Percentiles rank a stretch among this genome's conserved stretches.
Evolutionary conservation across 2,113 vertebrate genomes (phyloP).

Genomic region (Tiliqua scincoides): DNA sequence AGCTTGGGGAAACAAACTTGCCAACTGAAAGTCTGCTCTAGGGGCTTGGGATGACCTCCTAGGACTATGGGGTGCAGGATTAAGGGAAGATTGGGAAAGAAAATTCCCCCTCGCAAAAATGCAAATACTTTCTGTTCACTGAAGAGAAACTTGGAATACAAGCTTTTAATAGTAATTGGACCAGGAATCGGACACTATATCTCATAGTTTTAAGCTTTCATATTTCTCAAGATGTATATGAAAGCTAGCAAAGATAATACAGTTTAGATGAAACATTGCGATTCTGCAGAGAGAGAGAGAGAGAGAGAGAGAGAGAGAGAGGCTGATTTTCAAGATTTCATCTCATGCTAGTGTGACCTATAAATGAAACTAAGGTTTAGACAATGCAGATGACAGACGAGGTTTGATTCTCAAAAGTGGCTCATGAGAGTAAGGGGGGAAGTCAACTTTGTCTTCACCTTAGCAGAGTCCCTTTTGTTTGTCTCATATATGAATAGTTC

Average conservation of each 20-base stretch:
- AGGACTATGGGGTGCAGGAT: too few relatives aligned
- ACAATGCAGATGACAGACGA: too few relatives aligned
- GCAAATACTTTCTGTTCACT: too few relatives aligned
- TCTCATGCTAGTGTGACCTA: too few relatives aligned
- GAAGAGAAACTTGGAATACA: too few relatives aligned
- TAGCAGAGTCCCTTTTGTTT: neutral
- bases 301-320: neutral
- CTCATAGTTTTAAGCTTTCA: neutral
- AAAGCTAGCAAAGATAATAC: neutral
- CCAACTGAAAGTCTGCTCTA: too few relatives aligned
- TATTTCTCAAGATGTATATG: neutral
- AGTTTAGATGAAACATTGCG: neutral
- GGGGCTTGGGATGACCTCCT: too few relatives aligned
- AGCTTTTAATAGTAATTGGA: too few relatives aligned
- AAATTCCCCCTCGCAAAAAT: too few relatives aligned
- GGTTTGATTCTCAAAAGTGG: neutral
- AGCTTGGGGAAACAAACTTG: too few relatives aligned
- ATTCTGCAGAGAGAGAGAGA: neutral
- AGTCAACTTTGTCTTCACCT: neutral
- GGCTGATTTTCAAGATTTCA: neutral
- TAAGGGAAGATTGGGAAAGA: too few relatives aligned
- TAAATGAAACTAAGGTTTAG: neutral
- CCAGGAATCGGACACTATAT: neutral
- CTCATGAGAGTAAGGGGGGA: too few relatives aligned
- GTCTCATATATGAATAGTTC: neutral